Conservation (phyloP, 1,140 invertebrate species). For the Drosophila nikananu region DNA sequence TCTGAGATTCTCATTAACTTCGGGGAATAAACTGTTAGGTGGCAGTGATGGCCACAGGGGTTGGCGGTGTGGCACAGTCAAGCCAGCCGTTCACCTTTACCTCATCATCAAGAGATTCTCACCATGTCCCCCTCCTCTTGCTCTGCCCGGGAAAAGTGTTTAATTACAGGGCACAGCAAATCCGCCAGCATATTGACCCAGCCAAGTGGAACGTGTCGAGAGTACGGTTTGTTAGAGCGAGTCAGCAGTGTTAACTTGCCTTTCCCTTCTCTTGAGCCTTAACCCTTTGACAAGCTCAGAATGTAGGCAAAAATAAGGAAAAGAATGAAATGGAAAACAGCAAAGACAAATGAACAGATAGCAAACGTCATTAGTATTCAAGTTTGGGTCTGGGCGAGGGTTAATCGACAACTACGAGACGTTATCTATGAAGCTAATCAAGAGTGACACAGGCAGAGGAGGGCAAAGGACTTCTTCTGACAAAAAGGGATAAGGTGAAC, state of each 20-base stretch:
- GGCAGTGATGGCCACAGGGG: conserved; percentile 6
- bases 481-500: not conserved
- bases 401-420: conserved; percentile 29
- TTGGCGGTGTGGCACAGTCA: not conserved
- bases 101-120: conserved; percentile 28
- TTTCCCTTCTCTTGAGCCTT: not conserved
- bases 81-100: conserved; percentile 51
- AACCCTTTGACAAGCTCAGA: conserved; percentile 68
- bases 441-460: conserved; percentile 19
- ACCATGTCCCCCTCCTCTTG: not conserved
- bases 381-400: conserved; percentile 27
- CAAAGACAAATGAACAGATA: conserved; percentile 58
- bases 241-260: conserved; percentile 32
- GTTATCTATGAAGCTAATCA: conserved; percentile 33
- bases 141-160: conserved; percentile 51
- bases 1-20: conserved; percentile 64
- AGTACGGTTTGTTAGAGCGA: conserved; percentile 79
- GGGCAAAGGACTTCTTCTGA: not conserved
- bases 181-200: conserved; percentile 69
- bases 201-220: conserved; percentile 74
- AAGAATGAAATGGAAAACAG: conserved; percentile 21
- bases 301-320: conserved; percentile 3
- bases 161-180: conserved; percentile 71
- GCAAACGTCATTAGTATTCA: conserved; percentile 74
- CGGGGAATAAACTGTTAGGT: conserved; percentile 25